Percentiles rank a stretch among this genome's conserved stretches.
Evolutionary conservation across 1,140 invertebrate genomes (phyloP).

Genomic region (Diorhabda elongata): DNA sequence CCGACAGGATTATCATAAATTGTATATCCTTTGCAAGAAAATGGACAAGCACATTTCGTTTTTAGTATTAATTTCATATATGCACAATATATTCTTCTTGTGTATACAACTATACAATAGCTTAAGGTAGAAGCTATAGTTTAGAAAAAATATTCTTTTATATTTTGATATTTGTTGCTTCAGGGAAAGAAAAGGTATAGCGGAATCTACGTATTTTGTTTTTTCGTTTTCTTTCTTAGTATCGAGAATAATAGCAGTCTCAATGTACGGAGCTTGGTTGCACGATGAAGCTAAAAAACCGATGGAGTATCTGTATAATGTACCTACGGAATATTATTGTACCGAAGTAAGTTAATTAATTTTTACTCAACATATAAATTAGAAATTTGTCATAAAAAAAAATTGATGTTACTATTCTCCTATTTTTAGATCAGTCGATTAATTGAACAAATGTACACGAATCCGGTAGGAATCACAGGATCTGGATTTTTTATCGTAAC

Average conservation of each 20-base stretch:
- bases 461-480: constrained; percentile 58
- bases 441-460: constrained; percentile 51
- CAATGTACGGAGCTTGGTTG: constrained; percentile 57
- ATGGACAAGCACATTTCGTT: constrained; percentile 55
- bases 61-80: constrained; percentile 62
- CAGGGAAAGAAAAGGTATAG: constrained; percentile 31
- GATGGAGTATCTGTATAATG: constrained; percentile 53
- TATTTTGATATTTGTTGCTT: constrained; percentile 13
- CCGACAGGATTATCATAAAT: constrained; percentile 55
- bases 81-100: constrained; percentile 69
- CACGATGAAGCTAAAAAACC: constrained; percentile 59
- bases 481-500: constrained; percentile 62
- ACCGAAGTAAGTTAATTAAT: constrained; percentile 50
- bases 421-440: constrained; percentile 31
- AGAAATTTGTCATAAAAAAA: too few relatives aligned
- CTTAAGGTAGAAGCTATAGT: constrained; percentile 54
- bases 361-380: too few relatives aligned
- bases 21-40: constrained; percentile 53
- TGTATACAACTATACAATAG: constrained; percentile 70
- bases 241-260: constrained; percentile 55
- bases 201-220: constrained; percentile 54
- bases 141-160: neutral
- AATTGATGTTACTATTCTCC: too few relatives aligned
- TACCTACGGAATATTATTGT: constrained; percentile 54
- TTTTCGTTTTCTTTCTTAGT: constrained; percentile 60